phyloP scores from a whole-genome alignment of 2,113 vertebrate species.

The Carlito syrichta region DNA sequence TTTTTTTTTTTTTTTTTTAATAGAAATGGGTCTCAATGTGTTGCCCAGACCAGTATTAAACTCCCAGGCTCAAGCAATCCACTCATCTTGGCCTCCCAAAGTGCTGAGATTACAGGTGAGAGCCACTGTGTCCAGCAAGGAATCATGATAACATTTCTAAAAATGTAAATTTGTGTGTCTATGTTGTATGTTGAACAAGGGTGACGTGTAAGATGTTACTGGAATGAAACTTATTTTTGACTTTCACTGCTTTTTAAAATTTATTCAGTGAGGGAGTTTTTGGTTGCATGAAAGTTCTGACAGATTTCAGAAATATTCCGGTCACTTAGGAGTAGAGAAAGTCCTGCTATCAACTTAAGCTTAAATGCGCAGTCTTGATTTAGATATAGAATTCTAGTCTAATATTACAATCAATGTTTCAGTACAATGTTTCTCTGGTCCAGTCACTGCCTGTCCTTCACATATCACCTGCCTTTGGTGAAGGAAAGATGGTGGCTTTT shows the following conservation, averaged over 20 bases:
- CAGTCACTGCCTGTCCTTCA: background rate
- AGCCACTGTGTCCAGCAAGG: too few species aligned
- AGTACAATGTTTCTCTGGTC: background rate
- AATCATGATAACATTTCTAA: slow-evolving; percentile 15
- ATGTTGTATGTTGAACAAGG: background rate
- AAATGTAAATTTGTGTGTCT: background rate
- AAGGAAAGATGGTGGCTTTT: background rate
- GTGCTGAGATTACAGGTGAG: too few species aligned
- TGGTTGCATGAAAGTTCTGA: background rate
- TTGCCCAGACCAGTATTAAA: too few species aligned
- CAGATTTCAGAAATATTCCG: background rate
- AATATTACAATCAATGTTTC: background rate
- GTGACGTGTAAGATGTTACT: background rate
- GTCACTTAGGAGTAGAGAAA: background rate
- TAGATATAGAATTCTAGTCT: slow-evolving; percentile 22
- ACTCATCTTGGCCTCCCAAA: too few species aligned
- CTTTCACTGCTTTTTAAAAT: background rate
- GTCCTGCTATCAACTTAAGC: background rate
- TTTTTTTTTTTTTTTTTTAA: too few species aligned
- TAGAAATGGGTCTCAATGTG: too few species aligned
- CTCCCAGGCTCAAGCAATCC: too few species aligned
- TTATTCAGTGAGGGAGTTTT: background rate
- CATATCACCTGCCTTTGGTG: background rate
- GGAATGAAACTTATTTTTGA: background rate
- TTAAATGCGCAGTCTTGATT: slow-evolving; percentile 9